Conservation (phyloP, 2,888 invertebrate genomes). For the Brachynemurus nebulosus region DNA sequence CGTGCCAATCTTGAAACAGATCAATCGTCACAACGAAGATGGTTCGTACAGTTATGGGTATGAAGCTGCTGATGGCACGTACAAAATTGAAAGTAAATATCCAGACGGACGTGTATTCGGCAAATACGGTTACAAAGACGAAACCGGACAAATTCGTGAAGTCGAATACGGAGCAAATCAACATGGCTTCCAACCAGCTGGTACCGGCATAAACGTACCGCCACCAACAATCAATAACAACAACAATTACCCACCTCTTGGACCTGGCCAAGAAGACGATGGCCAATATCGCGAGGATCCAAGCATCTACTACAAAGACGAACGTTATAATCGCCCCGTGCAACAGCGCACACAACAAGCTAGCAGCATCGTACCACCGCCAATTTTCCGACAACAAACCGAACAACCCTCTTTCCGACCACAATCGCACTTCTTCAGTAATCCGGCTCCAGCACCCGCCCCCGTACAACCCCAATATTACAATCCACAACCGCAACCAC, state of each 20-base stretch:
- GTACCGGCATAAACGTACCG: conserved; percentile 63
- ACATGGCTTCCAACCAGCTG: conserved; percentile 70
- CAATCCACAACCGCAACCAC: conserved; percentile 23
- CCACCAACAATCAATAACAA: conserved; percentile 55
- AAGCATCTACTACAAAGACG: conserved; percentile 58
- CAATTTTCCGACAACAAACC: conserved; percentile 29
- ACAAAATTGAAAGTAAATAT: conserved; percentile 79
- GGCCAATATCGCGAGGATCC: conserved; percentile 80
- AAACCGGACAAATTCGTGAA: conserved; percentile 57
- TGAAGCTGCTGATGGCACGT: conserved; percentile 74
- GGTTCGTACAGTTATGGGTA: conserved; percentile 82
- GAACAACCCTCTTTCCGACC: conserved; percentile 24
- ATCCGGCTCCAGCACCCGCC: conserved; percentile 27
- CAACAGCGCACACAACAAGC: conserved; percentile 25
- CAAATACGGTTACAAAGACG: conserved; percentile 82
- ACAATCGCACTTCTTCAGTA: conserved; percentile 23
- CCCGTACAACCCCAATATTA: conserved; percentile 21
- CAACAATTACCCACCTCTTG: conserved; percentile 32
- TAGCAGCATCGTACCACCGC: conserved; percentile 28
- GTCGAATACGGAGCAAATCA: conserved; percentile 75
- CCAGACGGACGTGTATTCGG: conserved; percentile 72
- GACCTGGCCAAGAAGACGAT: conserved; percentile 61
- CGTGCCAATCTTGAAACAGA: conserved; percentile 68
- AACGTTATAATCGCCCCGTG: conserved; percentile 38
- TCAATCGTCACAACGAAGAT: conserved; percentile 74